Conservation (phyloP, 2,888 invertebrate genomes). For the Drymonia ruficornis region DNA sequence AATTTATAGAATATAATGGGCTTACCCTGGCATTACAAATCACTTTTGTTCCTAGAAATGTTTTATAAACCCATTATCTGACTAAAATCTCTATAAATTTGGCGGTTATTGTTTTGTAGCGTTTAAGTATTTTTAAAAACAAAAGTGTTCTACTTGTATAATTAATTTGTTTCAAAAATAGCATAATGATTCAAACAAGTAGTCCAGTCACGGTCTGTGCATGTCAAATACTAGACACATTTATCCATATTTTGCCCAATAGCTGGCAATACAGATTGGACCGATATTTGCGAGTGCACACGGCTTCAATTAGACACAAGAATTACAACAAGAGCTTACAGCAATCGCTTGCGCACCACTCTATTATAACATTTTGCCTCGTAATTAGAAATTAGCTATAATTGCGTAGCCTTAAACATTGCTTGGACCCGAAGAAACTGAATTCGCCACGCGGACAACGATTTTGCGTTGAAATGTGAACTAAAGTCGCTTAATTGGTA, state of each 20-base stretch:
- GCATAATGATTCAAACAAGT: too few species aligned
- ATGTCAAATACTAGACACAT: slow-evolving; percentile 1
- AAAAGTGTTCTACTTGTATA: too few species aligned
- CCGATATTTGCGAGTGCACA: slow-evolving; percentile 5
- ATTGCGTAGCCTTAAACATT: slow-evolving; percentile 36
- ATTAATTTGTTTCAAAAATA: too few species aligned
- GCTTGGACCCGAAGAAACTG: slow-evolving; percentile 35
- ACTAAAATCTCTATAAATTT: too few species aligned
- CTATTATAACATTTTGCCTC: slow-evolving; percentile 51
- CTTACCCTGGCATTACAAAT: too few species aligned
- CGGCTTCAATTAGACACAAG: slow-evolving; percentile 18
- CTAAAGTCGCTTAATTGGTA: slow-evolving; percentile 43
- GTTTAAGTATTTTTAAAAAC: too few species aligned
- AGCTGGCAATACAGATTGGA: slow-evolving; percentile 2
- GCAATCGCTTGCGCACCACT: slow-evolving; percentile 28
- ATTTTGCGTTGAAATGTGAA: slow-evolving; percentile 40
- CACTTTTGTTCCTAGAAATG: too few species aligned
- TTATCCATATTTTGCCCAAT: slow-evolving; percentile 1
- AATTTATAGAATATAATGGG: too few species aligned
- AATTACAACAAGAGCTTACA: slow-evolving; percentile 36
- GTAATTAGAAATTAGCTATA: slow-evolving; percentile 54
- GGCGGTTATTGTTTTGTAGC: too few species aligned
- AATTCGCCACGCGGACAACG: slow-evolving; percentile 38
- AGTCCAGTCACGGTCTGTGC: too few species aligned
- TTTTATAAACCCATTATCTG: too few species aligned